Percentiles rank a stretch among this genome's conserved stretches.
phyloP scores from a whole-genome alignment of 2,888 invertebrate genomes.

The Oscheius sp. region DNA sequence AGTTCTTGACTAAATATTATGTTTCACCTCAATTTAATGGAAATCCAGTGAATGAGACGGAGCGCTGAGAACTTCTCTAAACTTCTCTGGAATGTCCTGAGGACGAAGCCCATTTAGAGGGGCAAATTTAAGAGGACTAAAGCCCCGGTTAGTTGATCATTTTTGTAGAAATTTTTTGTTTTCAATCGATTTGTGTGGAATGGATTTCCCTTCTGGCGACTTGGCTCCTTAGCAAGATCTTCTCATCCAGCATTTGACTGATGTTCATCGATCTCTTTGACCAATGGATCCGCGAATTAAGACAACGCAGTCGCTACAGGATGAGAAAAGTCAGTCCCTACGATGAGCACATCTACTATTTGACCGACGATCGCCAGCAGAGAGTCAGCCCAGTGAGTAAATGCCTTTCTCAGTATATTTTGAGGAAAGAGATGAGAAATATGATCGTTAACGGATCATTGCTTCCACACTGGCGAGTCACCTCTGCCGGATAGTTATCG shows the following conservation, averaged over 20 bases:
- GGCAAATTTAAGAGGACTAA: conserved; percentile 41
- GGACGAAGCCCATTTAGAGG: conserved; percentile 41
- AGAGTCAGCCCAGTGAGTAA: not conserved
- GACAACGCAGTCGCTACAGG: conserved; percentile 31
- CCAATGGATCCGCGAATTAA: conserved; percentile 46
- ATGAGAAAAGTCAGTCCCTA: conserved; percentile 39
- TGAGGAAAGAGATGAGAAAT: conserved; percentile 33
- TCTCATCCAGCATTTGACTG: conserved; percentile 39
- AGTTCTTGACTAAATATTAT: not conserved
- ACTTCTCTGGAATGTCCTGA: conserved; percentile 29
- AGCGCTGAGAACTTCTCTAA: conserved; percentile 39
- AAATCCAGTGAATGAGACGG: conserved; percentile 40
- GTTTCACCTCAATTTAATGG: conserved; percentile 34
- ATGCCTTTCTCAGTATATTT: conserved; percentile 26
- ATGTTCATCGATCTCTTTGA: conserved; percentile 32
- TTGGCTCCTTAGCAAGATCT: conserved; percentile 45
- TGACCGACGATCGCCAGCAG: conserved; percentile 42
- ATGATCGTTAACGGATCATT: conserved; percentile 41
- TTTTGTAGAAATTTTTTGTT: no score
- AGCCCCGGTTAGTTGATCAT: conserved; percentile 36
- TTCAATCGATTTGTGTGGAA: conserved; percentile 44
- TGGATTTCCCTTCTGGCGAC: conserved; percentile 35
- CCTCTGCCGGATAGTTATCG: conserved; percentile 26
- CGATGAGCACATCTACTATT: conserved; percentile 54
- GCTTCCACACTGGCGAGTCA: conserved; percentile 28